Evolutionary conservation across 2,113 vertebrate genomes (phyloP), one percentile per base, ranked within the genome.

Genomic region (Rattus rattus): DNA sequence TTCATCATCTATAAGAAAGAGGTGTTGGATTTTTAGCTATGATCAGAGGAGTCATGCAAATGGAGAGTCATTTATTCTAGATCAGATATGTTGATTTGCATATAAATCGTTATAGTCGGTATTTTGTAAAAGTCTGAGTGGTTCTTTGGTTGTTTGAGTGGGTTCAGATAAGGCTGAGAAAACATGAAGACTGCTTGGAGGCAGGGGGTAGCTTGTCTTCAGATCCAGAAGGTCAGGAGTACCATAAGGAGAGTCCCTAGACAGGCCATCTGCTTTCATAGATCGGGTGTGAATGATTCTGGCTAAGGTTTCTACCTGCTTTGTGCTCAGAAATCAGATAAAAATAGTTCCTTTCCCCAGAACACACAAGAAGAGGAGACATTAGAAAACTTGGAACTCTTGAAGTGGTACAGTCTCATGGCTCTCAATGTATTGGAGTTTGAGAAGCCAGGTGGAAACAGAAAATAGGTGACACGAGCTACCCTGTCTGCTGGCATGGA

Each of bases 101-200:
- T 85, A 39, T 92, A 72, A 91, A 79, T 88, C 19, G 73, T 69
- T 93, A 43, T 69, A 72, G 61, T 95, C 93, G n/a, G 49, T 90
- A 43, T 93, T 93, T 54, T 88, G n/a, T 65, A 90, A 76, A 69
- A 81, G 43, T 96, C 94, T 91, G 96, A 70, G 69, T 49, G 49
- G 19, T 63, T 97, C 77, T 96, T 95, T 95, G 69, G 73, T 94
- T 95, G 87, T 39, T 88, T 83, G 96, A 91, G n/a, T 49, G 65
- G 79, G 81, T 97, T 97, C 96, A 96, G 17, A 76, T 30, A 81
- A 97, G 91, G 93, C 73, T 75, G 89, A 97, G 94, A 91, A 97
- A 92, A 96, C 89, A 95, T 87, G 61, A 93, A 81, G 91, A 61
- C 77, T 89, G 81, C 39, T 92, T 81, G 56, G 72, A 90, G 91